Conservation (phyloP, 2,113 vertebrate genomes). For the Isurus oxyrinchus region DNA sequence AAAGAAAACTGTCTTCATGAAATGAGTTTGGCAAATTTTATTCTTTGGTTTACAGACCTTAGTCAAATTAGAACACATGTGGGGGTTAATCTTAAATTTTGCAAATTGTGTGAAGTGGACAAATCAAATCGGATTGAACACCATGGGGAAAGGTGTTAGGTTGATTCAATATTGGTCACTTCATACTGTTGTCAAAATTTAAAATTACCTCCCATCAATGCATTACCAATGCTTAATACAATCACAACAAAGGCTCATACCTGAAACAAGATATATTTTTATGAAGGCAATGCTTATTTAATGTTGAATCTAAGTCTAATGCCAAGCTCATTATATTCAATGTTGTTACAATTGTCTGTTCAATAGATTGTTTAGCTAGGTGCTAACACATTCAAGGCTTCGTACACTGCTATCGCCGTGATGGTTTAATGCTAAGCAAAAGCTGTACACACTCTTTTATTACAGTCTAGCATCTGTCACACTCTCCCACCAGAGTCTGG, state of each 20-base stretch:
- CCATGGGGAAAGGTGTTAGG: neutral
- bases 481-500: neutral
- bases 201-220: neutral
- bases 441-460: neutral
- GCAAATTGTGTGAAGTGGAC: neutral
- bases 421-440: neutral
- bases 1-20: neutral
- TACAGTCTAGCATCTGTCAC: neutral
- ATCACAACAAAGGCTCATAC: neutral
- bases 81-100: neutral
- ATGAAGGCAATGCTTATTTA: neutral
- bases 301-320: neutral
- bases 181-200: neutral
- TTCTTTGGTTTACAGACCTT: neutral
- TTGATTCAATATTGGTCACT: neutral
- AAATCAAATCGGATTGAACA: neutral
- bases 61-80: neutral
- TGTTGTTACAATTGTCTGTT: neutral
- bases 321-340: neutral
- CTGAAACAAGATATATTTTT: neutral
- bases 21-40: neutral
- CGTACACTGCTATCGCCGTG: neutral
- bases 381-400: neutral
- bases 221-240: neutral
- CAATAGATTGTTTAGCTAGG: neutral